Evolutionary conservation across 2,113 vertebrate species (phyloP).

Genomic region (Cisticola juncidis): DNA sequence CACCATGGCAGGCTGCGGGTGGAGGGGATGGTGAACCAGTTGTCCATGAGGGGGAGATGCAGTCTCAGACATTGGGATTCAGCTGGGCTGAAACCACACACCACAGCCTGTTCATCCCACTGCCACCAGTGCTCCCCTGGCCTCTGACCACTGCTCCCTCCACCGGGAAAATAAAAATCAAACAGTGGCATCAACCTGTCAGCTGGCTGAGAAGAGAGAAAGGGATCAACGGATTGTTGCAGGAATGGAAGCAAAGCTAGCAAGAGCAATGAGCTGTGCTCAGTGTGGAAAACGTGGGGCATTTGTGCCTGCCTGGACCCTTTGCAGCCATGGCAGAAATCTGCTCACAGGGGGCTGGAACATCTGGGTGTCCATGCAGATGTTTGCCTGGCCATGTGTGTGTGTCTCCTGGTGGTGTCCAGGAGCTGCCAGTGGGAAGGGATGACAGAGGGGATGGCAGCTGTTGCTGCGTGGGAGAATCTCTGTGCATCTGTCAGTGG

Average conservation of each 20-base stretch:
- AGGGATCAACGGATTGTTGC: not conserved
- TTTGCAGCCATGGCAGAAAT: not conserved
- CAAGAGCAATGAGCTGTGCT: fast-evolving
- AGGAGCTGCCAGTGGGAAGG: not conserved
- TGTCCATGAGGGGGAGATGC: slow-evolving; percentile 3
- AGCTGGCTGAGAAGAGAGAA: not conserved
- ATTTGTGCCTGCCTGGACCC: not conserved
- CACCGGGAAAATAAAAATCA: not conserved
- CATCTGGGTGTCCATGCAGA: not conserved
- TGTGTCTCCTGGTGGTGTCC: not conserved
- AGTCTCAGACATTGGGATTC: not conserved
- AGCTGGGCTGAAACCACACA: not conserved
- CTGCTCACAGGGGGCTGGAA: not conserved
- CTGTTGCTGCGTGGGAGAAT: slow-evolving; percentile 4
- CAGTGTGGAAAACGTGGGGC: fast-evolving
- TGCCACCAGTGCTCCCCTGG: not conserved
- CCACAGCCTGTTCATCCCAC: not conserved
- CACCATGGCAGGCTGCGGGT: fast-evolving
- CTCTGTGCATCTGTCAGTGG: not conserved
- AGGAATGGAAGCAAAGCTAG: not conserved
- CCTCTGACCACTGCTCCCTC: fast-evolving
- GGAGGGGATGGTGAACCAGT: not conserved
- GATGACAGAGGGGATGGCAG: not conserved
- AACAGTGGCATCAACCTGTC: not conserved
- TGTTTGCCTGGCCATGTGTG: not conserved